Conservation (phyloP, 2,888 invertebrate species). For the Anarsia innoxiella region DNA sequence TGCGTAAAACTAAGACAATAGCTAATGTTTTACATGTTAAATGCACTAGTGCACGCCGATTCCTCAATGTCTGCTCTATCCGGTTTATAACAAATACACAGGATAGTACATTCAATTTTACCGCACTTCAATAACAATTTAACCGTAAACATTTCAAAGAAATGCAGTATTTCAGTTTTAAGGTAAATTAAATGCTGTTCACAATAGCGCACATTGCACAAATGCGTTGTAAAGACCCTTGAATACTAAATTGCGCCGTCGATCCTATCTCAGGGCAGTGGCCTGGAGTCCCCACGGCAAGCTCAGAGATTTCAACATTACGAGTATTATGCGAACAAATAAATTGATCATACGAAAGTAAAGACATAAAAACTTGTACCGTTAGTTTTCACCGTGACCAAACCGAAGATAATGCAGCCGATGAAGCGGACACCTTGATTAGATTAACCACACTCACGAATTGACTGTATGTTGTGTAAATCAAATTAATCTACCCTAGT, state of each 20-base stretch:
- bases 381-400: conserved; percentile 7
- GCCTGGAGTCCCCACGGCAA: conserved; percentile 4
- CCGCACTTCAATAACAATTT: no score
- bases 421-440: conserved; percentile 6
- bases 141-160: no score
- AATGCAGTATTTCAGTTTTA: no score
- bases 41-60: conserved; percentile 40
- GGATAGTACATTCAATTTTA: no score
- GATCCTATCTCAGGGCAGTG: conserved; percentile 11
- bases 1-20: conserved; percentile 45
- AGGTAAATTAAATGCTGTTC: conserved; percentile 2
- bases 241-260: conserved; percentile 9
- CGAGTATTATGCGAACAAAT: conserved; percentile 1
- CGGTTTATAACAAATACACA: no score
- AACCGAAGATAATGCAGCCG: conserved; percentile 8
- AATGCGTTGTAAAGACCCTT: conserved; percentile 5
- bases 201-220: conserved; percentile 3
- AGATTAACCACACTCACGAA: conserved; percentile 7
- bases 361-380: conserved; percentile 6
- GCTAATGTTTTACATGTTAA: conserved; percentile 41
- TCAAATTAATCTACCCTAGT: conserved; percentile 5
- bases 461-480: conserved; percentile 1
- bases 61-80: conserved; percentile 20
- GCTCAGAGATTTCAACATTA: neutral
- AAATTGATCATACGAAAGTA: neutral